Base-by-base conservation (phyloP, 2,888 invertebrate species). In the Ischnus inquisitorius region DNA sequence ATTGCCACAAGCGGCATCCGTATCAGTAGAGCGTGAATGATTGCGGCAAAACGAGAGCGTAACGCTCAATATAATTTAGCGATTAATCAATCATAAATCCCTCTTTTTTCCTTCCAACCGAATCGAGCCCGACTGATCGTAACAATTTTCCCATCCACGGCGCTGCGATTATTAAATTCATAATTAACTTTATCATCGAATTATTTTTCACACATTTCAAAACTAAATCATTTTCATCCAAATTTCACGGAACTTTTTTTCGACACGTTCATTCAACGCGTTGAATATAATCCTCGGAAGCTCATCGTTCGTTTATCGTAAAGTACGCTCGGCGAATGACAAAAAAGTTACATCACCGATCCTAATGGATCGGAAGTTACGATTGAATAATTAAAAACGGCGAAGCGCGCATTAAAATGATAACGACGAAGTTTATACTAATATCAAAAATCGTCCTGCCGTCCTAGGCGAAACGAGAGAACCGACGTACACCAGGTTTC, bases 381-480 rank as follows among this genome's bases (percentile, higher is more conserved):
- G 54, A 46, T 34, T 34, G 34, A 34, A 34, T 34, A 34, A 34
- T 34, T 4, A 6, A 34, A 34, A 34, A 34, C 34, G 34, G 43
- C 19, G 51, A 51, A 22, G 16, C 51, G 16, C 51, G 54, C 19
- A 10, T 2, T 22, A 54, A 22, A 65, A 65, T 62, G 25, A 78
- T 69, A 10, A 74, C 74, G 46, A 25, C 16, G 65, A 65, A 81
- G 51, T 25, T 54, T 71, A 8, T 16, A 22, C 65, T 28, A 54
- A 67, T 14, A 34, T 34, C 34, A 68, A 76, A n/a, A 41, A 22
- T 54, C 19, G 10, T 54, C 54, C 54, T 10, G 8, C 10, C 19
- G 19, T 54, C 28, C 41, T 75, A 57, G 54, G 22, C 1, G 22
- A 10, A 8, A 54, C 22, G 3, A 19, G 19, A 16, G 8, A 54